phyloP scores from a whole-genome alignment of 2,113 vertebrate genomes.

The Nibea albiflora region DNA sequence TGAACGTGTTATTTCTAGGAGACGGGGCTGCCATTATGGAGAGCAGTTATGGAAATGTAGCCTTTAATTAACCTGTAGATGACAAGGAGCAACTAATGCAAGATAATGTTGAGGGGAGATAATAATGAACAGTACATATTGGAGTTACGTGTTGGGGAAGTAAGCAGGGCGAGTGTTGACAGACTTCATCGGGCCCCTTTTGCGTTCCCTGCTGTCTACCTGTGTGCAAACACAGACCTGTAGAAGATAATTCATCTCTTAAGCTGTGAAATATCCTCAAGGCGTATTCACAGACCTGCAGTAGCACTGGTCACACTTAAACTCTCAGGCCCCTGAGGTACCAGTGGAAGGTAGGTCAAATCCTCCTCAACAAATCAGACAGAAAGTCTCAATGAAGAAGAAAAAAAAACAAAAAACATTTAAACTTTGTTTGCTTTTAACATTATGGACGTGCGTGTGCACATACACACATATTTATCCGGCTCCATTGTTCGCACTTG shows the following conservation, averaged over 20 bases:
- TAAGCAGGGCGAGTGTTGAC: not conserved
- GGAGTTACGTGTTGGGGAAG: not conserved
- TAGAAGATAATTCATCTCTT: slow-evolving; percentile 48
- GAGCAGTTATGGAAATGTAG: slow-evolving; percentile 23
- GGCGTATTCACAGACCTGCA: slow-evolving; percentile 54
- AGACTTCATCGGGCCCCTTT: slow-evolving; percentile 5
- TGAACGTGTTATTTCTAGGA: too few relatives aligned
- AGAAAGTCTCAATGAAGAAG: slow-evolving; percentile 2
- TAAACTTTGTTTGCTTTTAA: not conserved
- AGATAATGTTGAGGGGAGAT: not conserved
- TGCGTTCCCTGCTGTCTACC: slow-evolving; percentile 13
- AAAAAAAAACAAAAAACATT: not conserved
- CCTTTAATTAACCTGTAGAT: slow-evolving; percentile 12
- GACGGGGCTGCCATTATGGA: too few relatives aligned
- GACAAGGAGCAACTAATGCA: not conserved
- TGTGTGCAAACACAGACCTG: slow-evolving; percentile 28
- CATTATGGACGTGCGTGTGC: not conserved
- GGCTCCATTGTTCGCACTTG: not conserved
- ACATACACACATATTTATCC: not conserved
- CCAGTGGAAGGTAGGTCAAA: slow-evolving; percentile 17
- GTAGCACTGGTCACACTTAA: slow-evolving; percentile 37
- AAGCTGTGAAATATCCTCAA: slow-evolving; percentile 49
- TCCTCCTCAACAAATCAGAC: slow-evolving; percentile 5
- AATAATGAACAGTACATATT: slow-evolving; percentile 13
- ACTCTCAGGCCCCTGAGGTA: slow-evolving; percentile 19